phyloP scores from a whole-genome alignment of 1,140 invertebrate species.

The Armadillidium nasatum region DNA sequence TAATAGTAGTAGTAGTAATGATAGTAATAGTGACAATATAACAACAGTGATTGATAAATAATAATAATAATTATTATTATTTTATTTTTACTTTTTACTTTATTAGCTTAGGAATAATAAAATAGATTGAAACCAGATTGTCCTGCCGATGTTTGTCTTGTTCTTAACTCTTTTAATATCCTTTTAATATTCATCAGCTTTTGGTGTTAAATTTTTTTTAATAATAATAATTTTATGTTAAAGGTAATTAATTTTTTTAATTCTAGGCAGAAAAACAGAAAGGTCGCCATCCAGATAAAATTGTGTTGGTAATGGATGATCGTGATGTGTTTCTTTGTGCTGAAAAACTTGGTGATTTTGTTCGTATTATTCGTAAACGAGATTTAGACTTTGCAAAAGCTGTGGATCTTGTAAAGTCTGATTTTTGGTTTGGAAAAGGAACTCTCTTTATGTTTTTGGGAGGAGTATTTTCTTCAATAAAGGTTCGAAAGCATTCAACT shows the following conservation, averaged over 20 bases:
- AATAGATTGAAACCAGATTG: no score
- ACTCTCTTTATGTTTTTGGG: not conserved
- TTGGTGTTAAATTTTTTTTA: no score
- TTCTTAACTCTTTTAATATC: no score
- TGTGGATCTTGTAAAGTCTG: not conserved
- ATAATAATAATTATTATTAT: no score
- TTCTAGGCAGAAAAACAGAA: not conserved
- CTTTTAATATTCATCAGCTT: no score
- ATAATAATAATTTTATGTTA: no score
- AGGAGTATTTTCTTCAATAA: not conserved
- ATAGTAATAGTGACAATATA: no score
- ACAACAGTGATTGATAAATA: no score
- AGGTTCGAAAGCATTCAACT: not conserved
- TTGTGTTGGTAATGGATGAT: not conserved
- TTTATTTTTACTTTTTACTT: no score
- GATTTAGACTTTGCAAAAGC: not conserved
- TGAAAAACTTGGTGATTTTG: not conserved
- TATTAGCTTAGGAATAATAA: no score
- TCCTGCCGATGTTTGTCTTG: no score
- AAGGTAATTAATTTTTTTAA: not conserved
- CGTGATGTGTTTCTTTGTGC: not conserved
- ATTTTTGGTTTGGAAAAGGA: slow-evolving; percentile 1
- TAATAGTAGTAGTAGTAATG: no score
- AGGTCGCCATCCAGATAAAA: not conserved
- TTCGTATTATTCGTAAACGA: not conserved